These are phyloP conservation scores for Palythoa heliodiscus DNA, from an alignment of 92 coral and sea anemone species.

Conservation along the genomic window DNA sequence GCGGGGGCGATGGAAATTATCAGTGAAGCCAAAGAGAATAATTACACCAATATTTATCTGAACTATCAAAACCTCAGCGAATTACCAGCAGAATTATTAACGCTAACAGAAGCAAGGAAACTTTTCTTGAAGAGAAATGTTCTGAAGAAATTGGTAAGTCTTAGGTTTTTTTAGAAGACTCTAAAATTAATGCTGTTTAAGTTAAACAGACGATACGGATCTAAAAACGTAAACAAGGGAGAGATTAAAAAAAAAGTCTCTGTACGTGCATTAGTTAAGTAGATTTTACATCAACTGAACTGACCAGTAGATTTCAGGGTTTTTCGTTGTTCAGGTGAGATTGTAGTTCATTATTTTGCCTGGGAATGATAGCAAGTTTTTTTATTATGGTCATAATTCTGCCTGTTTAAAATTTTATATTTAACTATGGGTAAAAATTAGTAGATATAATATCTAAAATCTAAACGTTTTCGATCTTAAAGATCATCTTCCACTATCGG, in stretches of 20 bases:
- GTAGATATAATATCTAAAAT: too few species aligned
- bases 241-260: neutral
- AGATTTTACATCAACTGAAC: too few species aligned
- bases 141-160: conserved; percentile 72
- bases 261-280: too few species aligned
- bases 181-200: too few species aligned
- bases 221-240: neutral
- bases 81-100: conserved; percentile 68
- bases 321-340: neutral
- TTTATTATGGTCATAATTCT: too few species aligned
- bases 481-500: too few species aligned
- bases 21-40: conserved; percentile 57
- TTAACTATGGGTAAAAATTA: too few species aligned
- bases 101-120: conserved; percentile 64
- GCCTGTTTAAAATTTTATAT: too few species aligned
- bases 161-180: neutral
- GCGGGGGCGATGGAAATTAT: conserved; percentile 49
- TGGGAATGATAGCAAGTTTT: too few species aligned
- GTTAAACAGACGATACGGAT: neutral
- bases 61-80: conserved; percentile 85
- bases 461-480: too few species aligned
- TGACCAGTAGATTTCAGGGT: neutral
- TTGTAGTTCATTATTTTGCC: neutral
- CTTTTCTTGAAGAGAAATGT: conserved; percentile 80
- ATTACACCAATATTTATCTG: conserved; percentile 70